A percentile compares a stretch with the other conserved stretches of the same genome.
These are phyloP conservation scores for Bathynomus jamesi DNA, from an alignment of 1,140 invertebrate genomes.

Conservation along the genomic window DNA sequence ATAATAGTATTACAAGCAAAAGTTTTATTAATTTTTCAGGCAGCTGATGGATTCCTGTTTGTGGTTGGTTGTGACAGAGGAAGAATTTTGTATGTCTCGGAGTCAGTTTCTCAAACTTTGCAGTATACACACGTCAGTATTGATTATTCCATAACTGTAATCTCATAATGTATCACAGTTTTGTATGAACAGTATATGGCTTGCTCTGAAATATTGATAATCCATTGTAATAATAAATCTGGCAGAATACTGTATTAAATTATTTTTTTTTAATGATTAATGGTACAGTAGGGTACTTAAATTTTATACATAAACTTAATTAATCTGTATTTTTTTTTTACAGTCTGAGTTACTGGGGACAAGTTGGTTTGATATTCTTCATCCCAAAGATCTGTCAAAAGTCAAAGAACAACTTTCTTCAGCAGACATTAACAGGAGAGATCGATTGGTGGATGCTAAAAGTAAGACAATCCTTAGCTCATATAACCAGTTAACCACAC, in stretches of 20 bases:
- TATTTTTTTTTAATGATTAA: too few species aligned
- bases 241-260: too few species aligned
- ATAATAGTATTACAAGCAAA: too few species aligned
- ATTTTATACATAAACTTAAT: too few species aligned
- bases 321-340: slow-evolving; percentile 16
- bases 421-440: slow-evolving; percentile 70
- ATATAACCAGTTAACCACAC: too few species aligned
- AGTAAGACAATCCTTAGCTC: too few species aligned
- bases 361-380: slow-evolving; percentile 88
- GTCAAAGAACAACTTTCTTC: slow-evolving; percentile 91
- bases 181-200: too few species aligned
- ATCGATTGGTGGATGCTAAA: slow-evolving; percentile 84
- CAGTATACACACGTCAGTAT: slow-evolving; percentile 69
- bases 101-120: slow-evolving; percentile 75
- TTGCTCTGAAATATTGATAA: too few species aligned
- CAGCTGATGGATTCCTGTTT: slow-evolving; percentile 83
- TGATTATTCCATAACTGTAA: neutral
- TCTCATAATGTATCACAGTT: too few species aligned
- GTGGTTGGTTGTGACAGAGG: slow-evolving; percentile 88
- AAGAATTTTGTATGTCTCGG: slow-evolving; percentile 79
- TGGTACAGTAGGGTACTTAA: too few species aligned
- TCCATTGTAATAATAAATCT: too few species aligned
- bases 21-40: slow-evolving; percentile 53
- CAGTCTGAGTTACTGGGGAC: slow-evolving; percentile 81
- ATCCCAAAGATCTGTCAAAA: slow-evolving; percentile 88